phyloP scores from a whole-genome alignment of 2,113 vertebrate genomes.

The Sturnira hondurensis region DNA sequence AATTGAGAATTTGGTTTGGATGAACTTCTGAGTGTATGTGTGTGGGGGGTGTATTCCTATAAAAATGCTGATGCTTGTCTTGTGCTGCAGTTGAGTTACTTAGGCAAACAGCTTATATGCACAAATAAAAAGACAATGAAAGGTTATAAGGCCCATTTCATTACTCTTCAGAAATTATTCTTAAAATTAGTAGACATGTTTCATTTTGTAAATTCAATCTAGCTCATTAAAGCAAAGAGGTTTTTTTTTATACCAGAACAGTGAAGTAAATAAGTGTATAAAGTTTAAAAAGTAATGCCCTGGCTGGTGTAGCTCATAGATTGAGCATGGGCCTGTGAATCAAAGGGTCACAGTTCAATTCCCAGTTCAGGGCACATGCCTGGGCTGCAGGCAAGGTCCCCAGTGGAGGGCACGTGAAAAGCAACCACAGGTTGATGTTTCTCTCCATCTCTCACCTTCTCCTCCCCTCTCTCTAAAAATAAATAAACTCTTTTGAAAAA shows the following conservation, averaged over 20 bases:
- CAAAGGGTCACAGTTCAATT: too few species aligned
- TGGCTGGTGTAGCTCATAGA: too few species aligned
- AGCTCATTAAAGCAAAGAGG: background rate
- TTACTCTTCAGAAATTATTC: background rate
- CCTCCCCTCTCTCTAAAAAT: too few species aligned
- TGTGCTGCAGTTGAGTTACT: background rate
- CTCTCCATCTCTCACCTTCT: too few species aligned
- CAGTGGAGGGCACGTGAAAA: too few species aligned
- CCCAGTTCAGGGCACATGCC: too few species aligned
- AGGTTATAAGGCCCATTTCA: background rate
- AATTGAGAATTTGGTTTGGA: background rate
- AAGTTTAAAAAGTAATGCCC: background rate
- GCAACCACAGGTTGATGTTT: too few species aligned
- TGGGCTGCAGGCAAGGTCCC: too few species aligned
- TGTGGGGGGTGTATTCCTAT: background rate
- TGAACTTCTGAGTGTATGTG: background rate
- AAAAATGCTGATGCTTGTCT: background rate
- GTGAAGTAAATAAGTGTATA: background rate
- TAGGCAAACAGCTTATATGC: background rate
- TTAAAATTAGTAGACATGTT: background rate
- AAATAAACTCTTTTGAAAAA: too few species aligned
- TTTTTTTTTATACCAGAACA: background rate
- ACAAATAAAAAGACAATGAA: background rate
- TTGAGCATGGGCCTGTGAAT: too few species aligned
- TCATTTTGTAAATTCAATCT: background rate